phyloP scores from a whole-genome alignment of 1,140 invertebrate species.

The Zelostemma sp. region DNA sequence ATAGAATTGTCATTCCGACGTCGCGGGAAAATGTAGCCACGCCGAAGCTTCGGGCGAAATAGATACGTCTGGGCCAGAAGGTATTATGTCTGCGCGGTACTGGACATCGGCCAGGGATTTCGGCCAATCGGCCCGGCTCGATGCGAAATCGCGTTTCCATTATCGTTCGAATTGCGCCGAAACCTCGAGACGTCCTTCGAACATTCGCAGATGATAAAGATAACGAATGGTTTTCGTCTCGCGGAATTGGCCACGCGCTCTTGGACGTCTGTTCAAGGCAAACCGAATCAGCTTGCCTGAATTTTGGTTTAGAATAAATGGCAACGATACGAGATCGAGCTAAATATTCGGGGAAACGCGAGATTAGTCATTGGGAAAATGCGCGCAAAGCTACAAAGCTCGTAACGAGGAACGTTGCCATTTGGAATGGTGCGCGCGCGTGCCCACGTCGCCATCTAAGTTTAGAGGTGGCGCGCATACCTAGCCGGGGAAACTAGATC shows the following conservation, averaged over 20 bases:
- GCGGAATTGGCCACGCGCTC: neutral
- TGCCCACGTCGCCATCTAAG: constrained; percentile 55
- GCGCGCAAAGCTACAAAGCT: constrained; percentile 9
- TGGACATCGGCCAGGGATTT: constrained; percentile 56
- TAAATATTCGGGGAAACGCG: no score
- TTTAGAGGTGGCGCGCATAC: constrained; percentile 64
- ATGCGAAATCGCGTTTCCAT: constrained; percentile 48
- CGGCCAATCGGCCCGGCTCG: constrained; percentile 51
- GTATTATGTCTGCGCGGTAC: constrained; percentile 53
- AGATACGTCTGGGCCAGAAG: constrained; percentile 57
- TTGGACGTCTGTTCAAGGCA: no score
- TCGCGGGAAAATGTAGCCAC: no score
- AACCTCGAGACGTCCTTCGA: constrained; percentile 18
- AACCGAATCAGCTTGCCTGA: no score
- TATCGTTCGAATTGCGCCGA: constrained; percentile 49
- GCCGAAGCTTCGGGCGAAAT: constrained; percentile 48
- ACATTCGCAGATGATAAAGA: no score
- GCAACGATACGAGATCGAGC: no score
- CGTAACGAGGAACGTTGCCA: constrained; percentile 27
- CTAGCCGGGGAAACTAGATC: constrained; percentile 51
- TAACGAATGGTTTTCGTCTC: neutral
- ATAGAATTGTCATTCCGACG: no score
- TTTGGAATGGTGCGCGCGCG: constrained; percentile 17
- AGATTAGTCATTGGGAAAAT: constrained; percentile 27
- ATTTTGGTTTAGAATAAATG: no score